A percentile compares a stretch with the other conserved stretches of the same genome.
These are phyloP conservation scores for Drosophila auraria DNA, from an alignment of 1,140 invertebrate genomes.

Conservation along the genomic window DNA sequence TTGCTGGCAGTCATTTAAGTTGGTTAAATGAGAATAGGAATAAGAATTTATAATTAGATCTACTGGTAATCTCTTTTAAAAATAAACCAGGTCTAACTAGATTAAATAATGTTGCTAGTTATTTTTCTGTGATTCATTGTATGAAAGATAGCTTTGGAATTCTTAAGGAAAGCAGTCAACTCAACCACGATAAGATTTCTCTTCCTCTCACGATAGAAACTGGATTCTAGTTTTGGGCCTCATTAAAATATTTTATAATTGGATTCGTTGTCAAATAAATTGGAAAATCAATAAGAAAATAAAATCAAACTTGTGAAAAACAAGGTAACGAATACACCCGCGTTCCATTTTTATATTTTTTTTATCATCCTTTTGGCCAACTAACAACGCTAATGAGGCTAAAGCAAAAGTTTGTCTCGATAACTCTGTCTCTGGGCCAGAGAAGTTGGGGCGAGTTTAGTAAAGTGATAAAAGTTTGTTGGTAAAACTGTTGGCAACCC, in stretches of 20 bases:
- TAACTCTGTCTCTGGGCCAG: slow-evolving; percentile 56
- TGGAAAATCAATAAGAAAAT: slow-evolving; percentile 21
- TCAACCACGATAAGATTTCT: not conserved
- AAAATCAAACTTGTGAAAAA: slow-evolving; percentile 18
- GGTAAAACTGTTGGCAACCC: slow-evolving; percentile 24
- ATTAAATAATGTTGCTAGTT: not conserved
- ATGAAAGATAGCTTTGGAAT: slow-evolving; percentile 6
- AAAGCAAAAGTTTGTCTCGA: slow-evolving; percentile 55
- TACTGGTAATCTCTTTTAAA: not conserved
- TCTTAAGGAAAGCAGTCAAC: not conserved
- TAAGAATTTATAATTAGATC: not conserved
- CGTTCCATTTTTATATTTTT: slow-evolving; percentile 60
- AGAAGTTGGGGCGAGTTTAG: slow-evolving; percentile 21
- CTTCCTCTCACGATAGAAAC: not conserved
- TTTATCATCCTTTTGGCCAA: slow-evolving; percentile 65
- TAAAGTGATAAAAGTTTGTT: slow-evolving; percentile 67
- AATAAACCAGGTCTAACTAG: not conserved
- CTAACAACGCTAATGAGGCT: slow-evolving; percentile 75
- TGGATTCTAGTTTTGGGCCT: not conserved
- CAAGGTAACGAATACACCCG: slow-evolving; percentile 22
- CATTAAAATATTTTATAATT: slow-evolving; percentile 38
- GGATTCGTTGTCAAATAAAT: slow-evolving; percentile 15
- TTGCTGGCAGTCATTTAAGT: not conserved
- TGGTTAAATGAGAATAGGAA: too few species aligned
- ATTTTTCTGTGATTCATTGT: not conserved